phyloP scores from a whole-genome alignment of 2,888 invertebrate species.

The Dyspetes luteomarginatus region DNA sequence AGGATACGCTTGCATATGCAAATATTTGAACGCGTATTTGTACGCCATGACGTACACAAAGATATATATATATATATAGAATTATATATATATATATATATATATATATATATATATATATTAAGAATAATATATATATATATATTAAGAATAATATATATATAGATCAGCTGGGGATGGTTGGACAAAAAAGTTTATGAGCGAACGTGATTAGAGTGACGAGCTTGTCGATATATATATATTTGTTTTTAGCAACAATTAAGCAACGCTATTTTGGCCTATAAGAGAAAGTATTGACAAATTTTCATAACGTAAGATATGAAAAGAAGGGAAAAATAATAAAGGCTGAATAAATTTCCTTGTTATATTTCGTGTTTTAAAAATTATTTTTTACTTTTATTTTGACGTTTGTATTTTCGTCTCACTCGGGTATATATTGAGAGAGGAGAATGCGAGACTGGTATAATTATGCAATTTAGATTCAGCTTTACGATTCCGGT shows the following conservation, averaged over 20 bases:
- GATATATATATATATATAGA: background rate
- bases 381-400: conserved; percentile 13
- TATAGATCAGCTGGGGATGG: conserved; percentile 8
- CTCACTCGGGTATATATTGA: conserved; percentile 29
- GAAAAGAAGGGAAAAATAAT: background rate
- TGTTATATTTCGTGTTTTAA: background rate
- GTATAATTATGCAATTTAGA: conserved; percentile 82
- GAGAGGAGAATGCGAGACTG: conserved; percentile 69
- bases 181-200: conserved; percentile 41
- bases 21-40: conserved; percentile 42
- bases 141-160: background rate
- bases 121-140: background rate
- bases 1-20: conserved; percentile 76
- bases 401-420: conserved; percentile 12
- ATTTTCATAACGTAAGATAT: conserved; percentile 3
- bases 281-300: background rate
- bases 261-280: background rate
- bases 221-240: conserved; percentile 15
- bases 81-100: background rate
- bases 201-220: conserved; percentile 36
- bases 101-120: background rate
- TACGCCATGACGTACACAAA: too few species aligned
- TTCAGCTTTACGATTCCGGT: conserved; percentile 80
- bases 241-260: background rate
- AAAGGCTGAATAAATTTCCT: background rate